phyloP scores from a whole-genome alignment of 2,113 vertebrate species.

The Podarcis muralis region DNA sequence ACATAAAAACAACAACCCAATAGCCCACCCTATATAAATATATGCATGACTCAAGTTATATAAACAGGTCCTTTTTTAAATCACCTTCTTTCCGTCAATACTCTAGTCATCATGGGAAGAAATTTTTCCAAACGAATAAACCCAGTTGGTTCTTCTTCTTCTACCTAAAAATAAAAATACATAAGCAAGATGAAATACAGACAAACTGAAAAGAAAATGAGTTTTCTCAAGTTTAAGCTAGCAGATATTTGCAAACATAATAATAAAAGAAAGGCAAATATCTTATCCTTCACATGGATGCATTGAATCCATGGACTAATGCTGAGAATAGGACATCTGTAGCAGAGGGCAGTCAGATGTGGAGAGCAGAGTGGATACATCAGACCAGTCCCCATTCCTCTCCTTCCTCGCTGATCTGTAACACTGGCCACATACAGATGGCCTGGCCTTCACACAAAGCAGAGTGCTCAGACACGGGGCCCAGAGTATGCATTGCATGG shows the following conservation, averaged over 20 bases:
- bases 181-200: slow-evolving; percentile 28
- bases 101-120: slow-evolving; percentile 88
- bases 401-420: not conserved
- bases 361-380: not conserved
- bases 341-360: not conserved
- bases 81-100: slow-evolving; percentile 85
- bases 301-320: not conserved
- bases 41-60: slow-evolving; percentile 26
- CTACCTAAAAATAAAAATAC: slow-evolving; percentile 79
- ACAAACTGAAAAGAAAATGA: not conserved
- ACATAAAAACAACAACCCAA: no score
- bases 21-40: no score
- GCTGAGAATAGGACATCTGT: not conserved
- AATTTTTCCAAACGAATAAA: slow-evolving; percentile 86
- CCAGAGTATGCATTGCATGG: not conserved
- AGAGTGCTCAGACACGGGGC: not conserved
- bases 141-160: slow-evolving; percentile 86
- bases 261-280: not conserved
- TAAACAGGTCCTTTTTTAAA: slow-evolving; percentile 32
- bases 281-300: not conserved
- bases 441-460: not conserved
- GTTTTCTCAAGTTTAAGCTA: not conserved
- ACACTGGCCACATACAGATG: not conserved
- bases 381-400: not conserved
- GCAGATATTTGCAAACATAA: not conserved